Conservation (phyloP, 2,888 invertebrate species). For the Apotomis turbidana region DNA sequence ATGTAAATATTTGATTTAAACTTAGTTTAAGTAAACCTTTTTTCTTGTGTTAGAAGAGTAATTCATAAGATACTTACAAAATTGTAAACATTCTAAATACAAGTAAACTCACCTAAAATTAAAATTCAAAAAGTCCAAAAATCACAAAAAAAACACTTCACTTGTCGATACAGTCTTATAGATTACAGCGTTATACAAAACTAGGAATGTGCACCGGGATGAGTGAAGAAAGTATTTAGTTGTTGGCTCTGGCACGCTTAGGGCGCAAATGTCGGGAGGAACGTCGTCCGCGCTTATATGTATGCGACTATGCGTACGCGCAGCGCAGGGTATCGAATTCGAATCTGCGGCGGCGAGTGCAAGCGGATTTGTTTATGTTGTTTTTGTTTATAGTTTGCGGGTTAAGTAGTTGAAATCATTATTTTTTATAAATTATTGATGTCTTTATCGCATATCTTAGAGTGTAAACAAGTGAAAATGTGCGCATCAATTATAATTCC, state of each 20-base stretch:
- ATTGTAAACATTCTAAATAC: too few relatives aligned
- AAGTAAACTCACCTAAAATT: conserved; percentile 1
- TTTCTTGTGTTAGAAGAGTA: too few relatives aligned
- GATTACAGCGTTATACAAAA: neutral
- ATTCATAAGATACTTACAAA: too few relatives aligned
- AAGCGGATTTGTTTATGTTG: neutral
- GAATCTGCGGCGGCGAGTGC: neutral
- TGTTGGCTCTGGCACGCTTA: conserved; percentile 30
- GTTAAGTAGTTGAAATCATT: neutral
- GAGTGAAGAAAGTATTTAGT: neutral
- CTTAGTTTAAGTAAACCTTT: too few relatives aligned
- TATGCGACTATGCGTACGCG: too few relatives aligned
- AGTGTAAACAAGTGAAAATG: too few relatives aligned
- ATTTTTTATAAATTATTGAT: too few relatives aligned
- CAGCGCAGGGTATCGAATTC: neutral
- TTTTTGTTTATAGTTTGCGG: neutral
- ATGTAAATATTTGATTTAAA: too few relatives aligned
- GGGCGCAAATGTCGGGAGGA: conserved; percentile 29
- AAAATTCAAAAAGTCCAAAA: conserved; percentile 7
- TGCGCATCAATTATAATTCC: too few relatives aligned
- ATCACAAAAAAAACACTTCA: conserved; percentile 18
- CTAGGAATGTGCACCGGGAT: too few relatives aligned
- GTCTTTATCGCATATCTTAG: too few relatives aligned
- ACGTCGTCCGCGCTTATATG: conserved; percentile 26
- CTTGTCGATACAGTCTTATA: neutral